A percentile compares a stretch with the other conserved stretches of the same genome.
Evolutionary conservation across 2,113 vertebrate genomes (phyloP).

Genomic region (Martes martes): DNA sequence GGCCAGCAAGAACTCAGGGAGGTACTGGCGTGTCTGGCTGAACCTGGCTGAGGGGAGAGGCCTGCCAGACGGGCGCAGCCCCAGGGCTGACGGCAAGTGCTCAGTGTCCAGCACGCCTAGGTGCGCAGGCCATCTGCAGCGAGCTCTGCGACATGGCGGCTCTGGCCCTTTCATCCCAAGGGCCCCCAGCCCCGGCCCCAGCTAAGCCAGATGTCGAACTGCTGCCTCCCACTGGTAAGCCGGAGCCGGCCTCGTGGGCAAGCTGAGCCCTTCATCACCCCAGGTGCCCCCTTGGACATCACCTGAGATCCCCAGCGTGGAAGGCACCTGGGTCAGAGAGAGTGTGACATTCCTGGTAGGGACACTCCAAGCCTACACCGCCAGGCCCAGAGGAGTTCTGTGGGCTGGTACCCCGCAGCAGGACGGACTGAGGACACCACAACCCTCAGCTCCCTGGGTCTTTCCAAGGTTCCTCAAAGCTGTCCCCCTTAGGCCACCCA

Average conservation of each 20-base stretch:
- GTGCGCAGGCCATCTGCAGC: not conserved
- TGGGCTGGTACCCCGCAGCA: not conserved
- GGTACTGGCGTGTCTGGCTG: not conserved
- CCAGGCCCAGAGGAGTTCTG: not conserved
- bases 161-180: not conserved
- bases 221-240: not conserved
- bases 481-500: too few species aligned
- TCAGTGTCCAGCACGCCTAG: rapidly evolving
- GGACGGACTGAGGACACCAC: not conserved
- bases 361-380: not conserved
- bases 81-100: not conserved
- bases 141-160: rapidly evolving
- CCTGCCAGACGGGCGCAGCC: not conserved
- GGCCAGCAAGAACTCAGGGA: not conserved
- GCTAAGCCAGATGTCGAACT: not conserved
- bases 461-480: not conserved
- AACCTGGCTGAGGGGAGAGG: not conserved
- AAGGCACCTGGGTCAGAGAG: not conserved
- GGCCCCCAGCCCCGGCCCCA: not conserved
- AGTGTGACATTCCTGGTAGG: not conserved
- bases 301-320: not conserved
- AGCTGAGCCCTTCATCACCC: not conserved
- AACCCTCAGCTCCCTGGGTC: not conserved
- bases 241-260: not conserved
- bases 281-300: not conserved